These are phyloP conservation scores for Clamator glandarius DNA, from an alignment of 2,797 vertebrate species.

Conservation along the genomic window DNA sequence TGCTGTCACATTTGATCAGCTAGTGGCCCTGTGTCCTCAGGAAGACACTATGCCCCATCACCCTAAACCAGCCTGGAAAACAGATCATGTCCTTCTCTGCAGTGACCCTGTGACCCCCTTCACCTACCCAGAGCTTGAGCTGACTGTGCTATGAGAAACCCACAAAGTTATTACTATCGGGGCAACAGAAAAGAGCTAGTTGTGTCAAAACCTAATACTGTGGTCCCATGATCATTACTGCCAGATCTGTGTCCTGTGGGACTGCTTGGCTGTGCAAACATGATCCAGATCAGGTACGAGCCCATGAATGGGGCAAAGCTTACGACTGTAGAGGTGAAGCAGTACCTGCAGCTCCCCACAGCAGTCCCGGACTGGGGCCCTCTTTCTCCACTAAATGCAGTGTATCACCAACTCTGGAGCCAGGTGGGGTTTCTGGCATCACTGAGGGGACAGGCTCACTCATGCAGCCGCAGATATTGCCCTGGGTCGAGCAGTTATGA, in stretches of 20 bases:
- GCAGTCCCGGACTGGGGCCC: background rate
- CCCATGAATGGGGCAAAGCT: background rate
- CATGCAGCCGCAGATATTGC: background rate
- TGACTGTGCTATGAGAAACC: slow-evolving; percentile 25
- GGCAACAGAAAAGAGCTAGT: slow-evolving; percentile 22
- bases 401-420: background rate
- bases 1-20: background rate
- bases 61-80: slow-evolving; percentile 38
- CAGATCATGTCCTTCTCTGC: slow-evolving; percentile 63
- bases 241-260: background rate
- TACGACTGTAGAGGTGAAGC: accelerated
- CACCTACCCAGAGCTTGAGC: slow-evolving; percentile 36
- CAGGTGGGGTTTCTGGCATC: accelerated
- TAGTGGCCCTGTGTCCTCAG: background rate
- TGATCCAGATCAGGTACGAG: background rate
- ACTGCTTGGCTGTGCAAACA: background rate
- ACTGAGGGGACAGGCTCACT: accelerated
- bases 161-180: slow-evolving; percentile 57
- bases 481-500: background rate
- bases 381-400: accelerated
- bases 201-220: background rate
- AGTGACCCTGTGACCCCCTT: background rate
- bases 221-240: background rate
- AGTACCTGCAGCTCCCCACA: background rate
- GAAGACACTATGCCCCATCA: background rate